Evolutionary conservation across 2,888 invertebrate genomes (phyloP), one percentile per base, ranked within the genome.

Genomic region (Megastigmus dorsalis): DNA sequence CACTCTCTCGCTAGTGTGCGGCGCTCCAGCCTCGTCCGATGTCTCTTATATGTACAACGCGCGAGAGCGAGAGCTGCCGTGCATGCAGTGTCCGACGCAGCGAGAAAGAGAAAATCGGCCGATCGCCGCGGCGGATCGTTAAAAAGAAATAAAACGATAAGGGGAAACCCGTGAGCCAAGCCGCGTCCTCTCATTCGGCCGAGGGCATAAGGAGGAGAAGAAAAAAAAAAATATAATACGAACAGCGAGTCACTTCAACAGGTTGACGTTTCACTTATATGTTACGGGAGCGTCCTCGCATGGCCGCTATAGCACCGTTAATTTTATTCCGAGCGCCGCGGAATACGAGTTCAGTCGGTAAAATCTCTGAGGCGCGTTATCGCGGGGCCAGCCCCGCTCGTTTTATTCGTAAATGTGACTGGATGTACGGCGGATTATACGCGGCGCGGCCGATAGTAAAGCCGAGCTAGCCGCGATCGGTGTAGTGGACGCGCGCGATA

Each of bases 261-360:
- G 57, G 38, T 50, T 63, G 55, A 63, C 43, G 68, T 73, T 67
- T 73, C 36, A 54, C 55, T 54, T 28, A n/a, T n/a, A n/a, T n/a
- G n/a, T n/a, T n/a, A n/a, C n/a, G n/a, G n/a, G n/a, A n/a, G n/a
- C n/a, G n/a, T n/a, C n/a, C n/a, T n/a, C n/a, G n/a, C n/a, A n/a
- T 23, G 26, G 28, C n/a, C 15, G 26, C 6, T 30, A 18, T 59
- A 41, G 23, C 36, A 60, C 74, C 55, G 67, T 68, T 67, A 74
- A 73, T 67, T 67, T 67, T 60, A 60, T 60, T n/a, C n/a, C n/a
- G n/a, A n/a, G n/a, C n/a, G n/a, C n/a, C 54, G 57, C n/a, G 41
- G 26, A 23, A 65, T 38, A 10, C 41, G 38, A 18, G 30, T 13
- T 45, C n/a, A 28, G 36, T 60, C 60, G 52, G 48, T 74, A 48